These are phyloP conservation scores for Sebastes taczanowskii DNA, from an alignment of 2,797 vertebrate species.

Conservation along the genomic window DNA sequence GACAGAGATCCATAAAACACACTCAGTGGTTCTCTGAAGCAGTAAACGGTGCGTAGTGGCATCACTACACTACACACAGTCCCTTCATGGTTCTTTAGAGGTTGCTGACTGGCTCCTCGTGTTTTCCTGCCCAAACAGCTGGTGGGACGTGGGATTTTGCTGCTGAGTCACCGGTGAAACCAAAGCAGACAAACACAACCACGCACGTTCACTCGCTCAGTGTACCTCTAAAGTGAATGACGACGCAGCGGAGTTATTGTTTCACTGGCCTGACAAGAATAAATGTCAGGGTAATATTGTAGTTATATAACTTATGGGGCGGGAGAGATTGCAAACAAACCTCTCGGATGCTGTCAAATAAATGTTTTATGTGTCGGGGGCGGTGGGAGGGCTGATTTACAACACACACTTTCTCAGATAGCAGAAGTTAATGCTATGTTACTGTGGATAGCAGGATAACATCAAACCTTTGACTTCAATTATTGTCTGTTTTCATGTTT, in stretches of 20 bases:
- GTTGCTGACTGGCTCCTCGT: slow-evolving; percentile 20
- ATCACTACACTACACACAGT: slow-evolving; percentile 2
- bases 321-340: slow-evolving; percentile 11
- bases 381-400: neutral
- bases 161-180: slow-evolving; percentile 46
- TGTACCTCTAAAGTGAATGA: slow-evolving; percentile 23
- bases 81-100: slow-evolving; percentile 18
- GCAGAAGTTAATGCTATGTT: neutral
- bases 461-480: neutral
- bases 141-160: slow-evolving; percentile 40
- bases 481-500: neutral
- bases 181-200: slow-evolving; percentile 41
- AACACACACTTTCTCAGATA: neutral
- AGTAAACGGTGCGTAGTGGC: slow-evolving; percentile 2
- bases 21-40: neutral
- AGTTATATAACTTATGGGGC: slow-evolving; percentile 19
- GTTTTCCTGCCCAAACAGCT: slow-evolving; percentile 46
- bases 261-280: slow-evolving; percentile 18
- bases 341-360: slow-evolving; percentile 20
- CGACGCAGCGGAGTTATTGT: slow-evolving; percentile 12
- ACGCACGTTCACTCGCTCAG: slow-evolving; percentile 8
- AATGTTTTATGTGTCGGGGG: slow-evolving; percentile 17
- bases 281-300: slow-evolving; percentile 42
- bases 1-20: slow-evolving; percentile 3
- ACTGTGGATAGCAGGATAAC: neutral